Percentiles rank a stretch among this genome's conserved stretches.
Conservation (phyloP, 2,888 invertebrate genomes). For the Fragum whitleyi region DNA sequence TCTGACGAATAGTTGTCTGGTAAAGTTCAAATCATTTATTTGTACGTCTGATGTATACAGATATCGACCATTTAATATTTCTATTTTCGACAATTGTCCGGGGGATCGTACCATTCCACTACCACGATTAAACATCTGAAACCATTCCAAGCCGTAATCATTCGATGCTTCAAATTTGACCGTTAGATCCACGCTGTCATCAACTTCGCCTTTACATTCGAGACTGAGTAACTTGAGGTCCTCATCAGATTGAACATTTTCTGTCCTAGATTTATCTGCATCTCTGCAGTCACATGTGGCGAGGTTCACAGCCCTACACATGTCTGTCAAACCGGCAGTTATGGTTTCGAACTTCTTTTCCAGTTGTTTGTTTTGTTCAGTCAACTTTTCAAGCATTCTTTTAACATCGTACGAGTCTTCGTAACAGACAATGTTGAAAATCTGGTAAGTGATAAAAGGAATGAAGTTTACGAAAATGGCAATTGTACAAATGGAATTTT, state of each 20-base stretch:
- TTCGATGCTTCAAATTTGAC: constrained; percentile 10
- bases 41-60: neutral
- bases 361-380: neutral
- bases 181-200: neutral
- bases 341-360: constrained; percentile 4
- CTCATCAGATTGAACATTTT: neutral
- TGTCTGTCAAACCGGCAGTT: constrained; percentile 5
- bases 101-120: neutral
- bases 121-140: neutral
- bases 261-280: neutral
- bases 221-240: neutral
- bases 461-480: too few relatives aligned
- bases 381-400: neutral
- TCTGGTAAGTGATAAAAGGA: neutral
- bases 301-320: constrained; percentile 17
- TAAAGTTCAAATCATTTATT: neutral
- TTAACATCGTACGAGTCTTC: constrained; percentile 1
- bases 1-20: neutral
- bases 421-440: neutral
- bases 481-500: too few relatives aligned
- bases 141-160: constrained; percentile 9
- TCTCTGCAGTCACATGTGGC: constrained; percentile 20
- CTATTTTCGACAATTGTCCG: neutral
- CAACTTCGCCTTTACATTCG: neutral
- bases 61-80: neutral